A percentile compares a stretch with the other conserved stretches of the same genome.
Conservation (phyloP, 1,140 invertebrate species). For the Lasioglossum albipes region DNA sequence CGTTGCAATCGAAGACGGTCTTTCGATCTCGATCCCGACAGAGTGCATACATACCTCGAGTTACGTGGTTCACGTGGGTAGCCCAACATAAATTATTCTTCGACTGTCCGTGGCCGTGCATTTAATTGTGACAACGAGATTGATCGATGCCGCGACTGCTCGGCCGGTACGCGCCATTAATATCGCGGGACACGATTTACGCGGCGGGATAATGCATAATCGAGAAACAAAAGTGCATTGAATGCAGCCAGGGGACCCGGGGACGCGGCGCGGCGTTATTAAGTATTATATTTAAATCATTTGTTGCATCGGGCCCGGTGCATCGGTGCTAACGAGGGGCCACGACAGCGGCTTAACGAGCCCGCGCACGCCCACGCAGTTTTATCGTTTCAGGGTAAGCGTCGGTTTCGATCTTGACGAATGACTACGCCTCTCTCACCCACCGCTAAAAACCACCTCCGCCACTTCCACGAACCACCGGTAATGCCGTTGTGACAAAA, state of each 20-base stretch:
- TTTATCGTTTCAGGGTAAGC: constrained; percentile 43
- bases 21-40: not conserved
- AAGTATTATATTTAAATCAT: constrained; percentile 60
- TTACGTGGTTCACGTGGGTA: constrained; percentile 34
- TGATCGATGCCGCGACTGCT: constrained; percentile 57
- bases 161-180: constrained; percentile 51
- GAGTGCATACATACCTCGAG: not conserved
- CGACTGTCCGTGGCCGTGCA: constrained; percentile 41
- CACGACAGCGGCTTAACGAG: constrained; percentile 57
- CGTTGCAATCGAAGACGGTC: not conserved
- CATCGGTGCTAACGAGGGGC: constrained; percentile 58
- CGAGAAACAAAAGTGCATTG: constrained; percentile 22
- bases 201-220: constrained; percentile 46
- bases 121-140: constrained; percentile 61
- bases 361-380: constrained; percentile 53
- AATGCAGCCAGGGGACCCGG: not conserved
- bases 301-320: constrained; percentile 18
- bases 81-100: constrained; percentile 54
- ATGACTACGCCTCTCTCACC: constrained; percentile 29
- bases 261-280: constrained; percentile 40
- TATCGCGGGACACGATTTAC: constrained; percentile 58
- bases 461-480: constrained; percentile 62
- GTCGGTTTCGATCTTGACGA: constrained; percentile 36
- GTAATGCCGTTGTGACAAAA: constrained; percentile 75
- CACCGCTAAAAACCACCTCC: not conserved